Conservation (phyloP, 2,888 invertebrate genomes). For the Drosophila barbarae region DNA sequence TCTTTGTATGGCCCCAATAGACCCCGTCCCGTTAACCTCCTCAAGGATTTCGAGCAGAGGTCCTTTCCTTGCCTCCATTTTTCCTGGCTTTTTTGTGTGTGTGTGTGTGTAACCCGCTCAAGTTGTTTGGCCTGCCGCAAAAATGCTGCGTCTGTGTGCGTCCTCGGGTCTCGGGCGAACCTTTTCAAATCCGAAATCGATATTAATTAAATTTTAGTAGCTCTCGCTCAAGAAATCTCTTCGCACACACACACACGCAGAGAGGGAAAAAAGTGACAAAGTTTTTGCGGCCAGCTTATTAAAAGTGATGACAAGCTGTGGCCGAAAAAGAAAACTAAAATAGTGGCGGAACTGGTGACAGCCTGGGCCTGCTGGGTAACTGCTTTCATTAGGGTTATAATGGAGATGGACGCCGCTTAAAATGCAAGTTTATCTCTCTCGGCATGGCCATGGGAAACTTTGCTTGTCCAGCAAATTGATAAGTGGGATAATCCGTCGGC, state of each 20-base stretch:
- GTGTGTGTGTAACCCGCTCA: constrained; percentile 58
- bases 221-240: constrained; percentile 52
- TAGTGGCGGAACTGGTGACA: not conserved
- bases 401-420: constrained; percentile 46
- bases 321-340: constrained; percentile 32
- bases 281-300: constrained; percentile 66
- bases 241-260: constrained; percentile 2
- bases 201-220: constrained; percentile 76
- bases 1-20: constrained; percentile 56
- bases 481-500: constrained; percentile 41
- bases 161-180: constrained; percentile 40
- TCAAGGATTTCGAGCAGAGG: constrained; percentile 5
- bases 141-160: constrained; percentile 32
- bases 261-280: constrained; percentile 48
- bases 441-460: constrained; percentile 34
- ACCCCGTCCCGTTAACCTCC: constrained; percentile 10
- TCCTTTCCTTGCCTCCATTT: constrained; percentile 34
- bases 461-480: constrained; percentile 48
- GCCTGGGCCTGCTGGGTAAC: constrained; percentile 10
- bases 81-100: constrained; percentile 3
- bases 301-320: constrained; percentile 69
- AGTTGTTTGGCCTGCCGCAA: constrained; percentile 68
- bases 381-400: constrained; percentile 45
- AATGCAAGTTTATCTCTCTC: constrained; percentile 41
- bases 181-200: constrained; percentile 74